Evolutionary conservation across 2,888 invertebrate species (phyloP), one percentile per base, ranked within the genome.

Genomic region (Uloborus plumipes): DNA sequence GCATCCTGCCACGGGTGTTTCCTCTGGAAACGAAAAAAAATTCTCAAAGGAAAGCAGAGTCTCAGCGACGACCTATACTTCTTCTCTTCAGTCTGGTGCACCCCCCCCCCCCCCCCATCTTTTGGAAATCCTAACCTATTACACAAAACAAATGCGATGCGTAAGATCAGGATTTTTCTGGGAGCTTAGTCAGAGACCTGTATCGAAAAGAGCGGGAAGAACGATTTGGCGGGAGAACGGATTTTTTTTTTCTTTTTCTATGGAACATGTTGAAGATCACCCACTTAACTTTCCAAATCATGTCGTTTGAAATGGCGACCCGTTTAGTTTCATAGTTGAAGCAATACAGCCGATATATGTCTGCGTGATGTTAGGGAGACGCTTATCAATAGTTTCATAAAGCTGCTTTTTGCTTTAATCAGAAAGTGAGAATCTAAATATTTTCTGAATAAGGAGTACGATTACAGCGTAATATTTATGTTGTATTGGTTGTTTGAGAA

Each of bases 51-150:
- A 47, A 39, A 7, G 15, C 31, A 70, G 18, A 39, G 73, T 73
- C 64, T 73, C 31, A 73, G 39, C 73, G 73, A 31, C 64, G 73
- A 73, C 64, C 73, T 73, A 55, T 62, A 31, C 39, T 61, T 72
- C 61, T 13, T 62, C 61, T 62, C 61, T 61, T 72, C 14, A 50
- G 61, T 72, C 61, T 72, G 51, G 71, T 72, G 61, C 62, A 49
- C 50, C 61, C 31, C 26, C 20, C 9, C 26, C 22, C 26, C 26
- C 16, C 16, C 26, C 16, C 14, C 22, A 31, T 18, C 20, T 55
- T n/a, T 16, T 15, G 26, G 47, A 64, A 64, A 70, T 70, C 70
- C 6, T 53, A 55, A 64, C 62, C 51, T 72, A 72, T 64, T 64
- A 72, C 59, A 64, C 31, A 72, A 72, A 72, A 72, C 64, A 50